Conservation (phyloP, 2,113 vertebrate species). For the Neodon shergylaensis region DNA sequence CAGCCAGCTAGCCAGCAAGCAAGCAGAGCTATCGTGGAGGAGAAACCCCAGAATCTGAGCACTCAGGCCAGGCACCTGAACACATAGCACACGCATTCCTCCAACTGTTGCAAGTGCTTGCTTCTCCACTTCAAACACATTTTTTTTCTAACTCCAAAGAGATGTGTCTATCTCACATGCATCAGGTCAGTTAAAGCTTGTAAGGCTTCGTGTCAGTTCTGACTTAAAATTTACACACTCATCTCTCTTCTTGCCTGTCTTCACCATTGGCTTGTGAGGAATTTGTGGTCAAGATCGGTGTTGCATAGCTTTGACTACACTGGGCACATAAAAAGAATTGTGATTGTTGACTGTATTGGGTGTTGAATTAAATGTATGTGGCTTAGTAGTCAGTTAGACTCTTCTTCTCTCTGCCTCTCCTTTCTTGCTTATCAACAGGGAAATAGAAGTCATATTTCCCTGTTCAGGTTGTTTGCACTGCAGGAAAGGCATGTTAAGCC, state of each 20-base stretch:
- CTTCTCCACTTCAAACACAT: neutral
- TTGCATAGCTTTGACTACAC: neutral
- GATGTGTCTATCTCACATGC: neutral
- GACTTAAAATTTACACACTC: neutral
- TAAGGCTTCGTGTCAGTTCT: neutral
- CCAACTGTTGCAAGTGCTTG: too few relatives aligned
- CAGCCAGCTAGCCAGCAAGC: neutral
- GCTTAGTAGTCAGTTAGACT: neutral
- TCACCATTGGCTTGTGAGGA: neutral
- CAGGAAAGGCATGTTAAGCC: neutral
- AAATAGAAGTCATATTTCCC: neutral
- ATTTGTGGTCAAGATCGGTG: neutral
- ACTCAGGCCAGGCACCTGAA: neutral
- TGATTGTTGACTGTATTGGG: neutral
- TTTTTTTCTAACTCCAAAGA: neutral
- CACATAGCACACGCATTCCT: accelerated
- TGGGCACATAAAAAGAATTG: neutral
- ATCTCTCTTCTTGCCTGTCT: neutral
- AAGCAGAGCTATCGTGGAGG: neutral
- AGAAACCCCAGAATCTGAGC: neutral
- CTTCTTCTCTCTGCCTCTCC: neutral
- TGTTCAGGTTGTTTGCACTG: neutral
- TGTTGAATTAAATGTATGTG: neutral
- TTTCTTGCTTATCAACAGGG: neutral
- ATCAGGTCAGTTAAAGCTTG: neutral